phyloP scores from a whole-genome alignment of 1,140 invertebrate species.

The Saccostrea cuccullata region DNA sequence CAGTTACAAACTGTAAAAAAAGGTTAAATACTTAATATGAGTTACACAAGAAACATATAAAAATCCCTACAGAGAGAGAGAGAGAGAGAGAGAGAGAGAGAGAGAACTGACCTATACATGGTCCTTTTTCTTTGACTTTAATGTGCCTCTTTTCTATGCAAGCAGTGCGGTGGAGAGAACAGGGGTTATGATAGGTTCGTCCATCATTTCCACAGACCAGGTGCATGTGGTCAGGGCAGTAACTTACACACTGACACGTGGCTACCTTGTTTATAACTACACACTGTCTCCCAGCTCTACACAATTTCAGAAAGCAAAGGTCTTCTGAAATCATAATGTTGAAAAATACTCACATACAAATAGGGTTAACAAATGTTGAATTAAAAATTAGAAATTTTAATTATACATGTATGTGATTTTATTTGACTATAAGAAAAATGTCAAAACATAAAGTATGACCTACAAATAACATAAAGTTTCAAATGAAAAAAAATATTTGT shows the following conservation, averaged over 20 bases:
- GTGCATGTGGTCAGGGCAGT: conserved; percentile 34
- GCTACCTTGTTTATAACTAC: conserved; percentile 18
- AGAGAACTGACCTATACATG: conserved; percentile 21
- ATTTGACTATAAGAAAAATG: too few species aligned
- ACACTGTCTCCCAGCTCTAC: conserved; percentile 41
- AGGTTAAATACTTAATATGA: too few species aligned
- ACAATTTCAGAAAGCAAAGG: neutral
- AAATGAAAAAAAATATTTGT: too few species aligned
- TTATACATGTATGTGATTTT: too few species aligned
- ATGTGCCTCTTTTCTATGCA: conserved; percentile 42
- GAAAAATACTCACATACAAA: neutral
- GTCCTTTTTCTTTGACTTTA: neutral
- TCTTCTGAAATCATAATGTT: neutral
- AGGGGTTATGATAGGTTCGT: conserved; percentile 42
- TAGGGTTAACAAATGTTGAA: neutral
- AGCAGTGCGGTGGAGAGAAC: conserved; percentile 39
- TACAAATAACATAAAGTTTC: too few species aligned
- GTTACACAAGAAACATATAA: too few species aligned
- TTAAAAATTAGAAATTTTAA: too few species aligned
- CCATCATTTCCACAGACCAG: conserved; percentile 43
- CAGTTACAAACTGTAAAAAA: too few species aligned
- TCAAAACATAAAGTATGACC: too few species aligned
- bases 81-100: too few species aligned
- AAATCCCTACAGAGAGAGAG: too few species aligned
- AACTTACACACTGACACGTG: conserved; percentile 33